phyloP scores from a whole-genome alignment of 2,797 vertebrate genomes.

The Emydoidea blandingii region DNA sequence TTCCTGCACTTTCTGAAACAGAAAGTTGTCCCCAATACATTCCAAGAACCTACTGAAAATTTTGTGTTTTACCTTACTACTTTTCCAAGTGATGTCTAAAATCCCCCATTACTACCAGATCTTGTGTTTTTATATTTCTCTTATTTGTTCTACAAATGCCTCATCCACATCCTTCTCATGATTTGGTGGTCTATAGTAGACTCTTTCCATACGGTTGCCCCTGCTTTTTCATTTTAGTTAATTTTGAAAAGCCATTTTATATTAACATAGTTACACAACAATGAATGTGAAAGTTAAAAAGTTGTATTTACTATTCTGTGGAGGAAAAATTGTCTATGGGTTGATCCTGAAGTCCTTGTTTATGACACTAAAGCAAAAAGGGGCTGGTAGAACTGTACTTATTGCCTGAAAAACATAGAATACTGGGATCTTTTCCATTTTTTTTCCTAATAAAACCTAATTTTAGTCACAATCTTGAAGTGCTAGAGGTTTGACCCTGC shows the following conservation, averaged over 20 bases:
- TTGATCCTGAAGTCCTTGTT: background rate
- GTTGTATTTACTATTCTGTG: background rate
- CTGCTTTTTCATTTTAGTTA: background rate
- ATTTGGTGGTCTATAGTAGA: background rate
- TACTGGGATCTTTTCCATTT: background rate
- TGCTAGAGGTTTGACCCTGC: background rate
- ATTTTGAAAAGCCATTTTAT: background rate
- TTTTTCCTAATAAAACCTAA: background rate
- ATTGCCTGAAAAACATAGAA: background rate
- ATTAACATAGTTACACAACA: background rate
- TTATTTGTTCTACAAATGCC: background rate
- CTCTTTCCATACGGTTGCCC: background rate
- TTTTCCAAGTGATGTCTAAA: background rate
- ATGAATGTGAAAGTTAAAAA: background rate
- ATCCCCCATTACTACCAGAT: background rate
- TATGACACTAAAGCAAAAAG: background rate
- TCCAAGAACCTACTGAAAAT: background rate
- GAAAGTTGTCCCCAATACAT: background rate
- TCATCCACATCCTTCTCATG: background rate
- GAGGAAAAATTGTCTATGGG: background rate
- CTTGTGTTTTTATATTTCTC: background rate
- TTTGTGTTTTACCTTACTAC: background rate
- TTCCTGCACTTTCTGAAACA: background rate
- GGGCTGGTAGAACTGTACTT: background rate
- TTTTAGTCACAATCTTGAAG: background rate